Conservation (phyloP, 2,888 invertebrate genomes). For the Tanytarsus gracilentus region DNA sequence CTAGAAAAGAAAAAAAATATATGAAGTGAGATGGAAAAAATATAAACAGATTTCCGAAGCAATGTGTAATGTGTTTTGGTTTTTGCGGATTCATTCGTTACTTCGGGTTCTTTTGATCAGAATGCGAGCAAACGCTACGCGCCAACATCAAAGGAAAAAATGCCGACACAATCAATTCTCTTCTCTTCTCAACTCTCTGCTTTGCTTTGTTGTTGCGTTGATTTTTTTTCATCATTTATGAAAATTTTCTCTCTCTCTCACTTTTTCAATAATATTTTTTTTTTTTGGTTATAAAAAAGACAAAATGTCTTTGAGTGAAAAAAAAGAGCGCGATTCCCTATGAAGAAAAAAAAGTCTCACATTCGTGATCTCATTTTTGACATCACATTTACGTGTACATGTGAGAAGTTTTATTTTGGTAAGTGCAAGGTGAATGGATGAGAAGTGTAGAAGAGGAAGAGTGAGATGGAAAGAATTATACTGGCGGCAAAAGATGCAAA, state of each 20-base stretch:
- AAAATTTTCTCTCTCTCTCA: slow-evolving; percentile 12
- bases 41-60: slow-evolving; percentile 24
- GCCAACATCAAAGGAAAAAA: slow-evolving; percentile 43
- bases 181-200: too few species aligned
- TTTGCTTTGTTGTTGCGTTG: too few species aligned
- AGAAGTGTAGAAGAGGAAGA: neutral
- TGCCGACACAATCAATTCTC: slow-evolving; percentile 29
- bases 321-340: too few species aligned
- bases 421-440: neutral
- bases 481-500: slow-evolving; percentile 1
- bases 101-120: slow-evolving; percentile 40
- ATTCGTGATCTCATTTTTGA: too few species aligned
- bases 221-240: too few species aligned
- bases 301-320: too few species aligned
- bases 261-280: too few species aligned
- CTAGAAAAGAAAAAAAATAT: neutral
- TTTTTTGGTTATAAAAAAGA: too few species aligned
- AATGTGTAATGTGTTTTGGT: slow-evolving; percentile 32
- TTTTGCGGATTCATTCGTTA: slow-evolving; percentile 41
- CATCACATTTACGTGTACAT: too few species aligned
- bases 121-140: slow-evolving; percentile 44
- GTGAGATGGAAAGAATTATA: neutral
- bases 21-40: neutral
- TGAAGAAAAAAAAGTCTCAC: too few species aligned
- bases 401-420: neutral